Evolutionary conservation across 1,140 invertebrate species (phyloP).

Genomic region (Doryteuthis pealeii): DNA sequence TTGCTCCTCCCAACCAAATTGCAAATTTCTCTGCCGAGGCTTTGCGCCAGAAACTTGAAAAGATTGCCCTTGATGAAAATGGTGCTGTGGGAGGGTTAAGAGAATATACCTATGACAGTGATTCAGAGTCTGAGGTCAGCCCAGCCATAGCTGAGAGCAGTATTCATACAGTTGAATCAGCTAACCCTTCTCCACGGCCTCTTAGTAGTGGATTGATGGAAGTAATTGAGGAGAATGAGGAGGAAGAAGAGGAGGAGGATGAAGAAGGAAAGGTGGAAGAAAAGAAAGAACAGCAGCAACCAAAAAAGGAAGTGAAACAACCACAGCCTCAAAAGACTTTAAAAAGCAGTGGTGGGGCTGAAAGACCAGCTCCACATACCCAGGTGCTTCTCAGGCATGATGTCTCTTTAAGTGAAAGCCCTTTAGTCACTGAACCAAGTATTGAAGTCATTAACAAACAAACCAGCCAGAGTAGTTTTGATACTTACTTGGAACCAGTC

Average conservation of each 20-base stretch:
- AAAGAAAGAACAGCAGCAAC: neutral
- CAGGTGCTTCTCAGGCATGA: neutral
- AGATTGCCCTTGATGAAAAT: conserved; percentile 10
- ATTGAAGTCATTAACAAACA: neutral
- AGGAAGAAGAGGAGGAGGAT: conserved; percentile 1
- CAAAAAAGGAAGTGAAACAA: neutral
- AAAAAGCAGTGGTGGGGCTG: neutral
- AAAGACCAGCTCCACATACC: no score
- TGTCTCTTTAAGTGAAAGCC: neutral
- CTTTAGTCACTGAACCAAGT: neutral
- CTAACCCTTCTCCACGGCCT: conserved; percentile 15
- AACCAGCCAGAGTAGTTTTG: neutral
- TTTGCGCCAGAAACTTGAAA: neutral
- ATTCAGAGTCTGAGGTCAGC: conserved; percentile 26
- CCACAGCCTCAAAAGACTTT: neutral
- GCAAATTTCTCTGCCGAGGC: conserved; percentile 6
- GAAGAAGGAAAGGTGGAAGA: neutral
- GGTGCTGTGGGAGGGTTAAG: neutral
- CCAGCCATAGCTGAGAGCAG: conserved; percentile 41
- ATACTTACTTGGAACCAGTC: neutral
- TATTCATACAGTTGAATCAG: conserved; percentile 21
- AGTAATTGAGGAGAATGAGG: conserved; percentile 12
- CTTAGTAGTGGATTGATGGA: conserved; percentile 11
- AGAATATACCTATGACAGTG: neutral
- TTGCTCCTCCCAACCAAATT: neutral